Base-by-base conservation (phyloP, 2,888 invertebrate genomes). In the Cerastoderma edule region DNA sequence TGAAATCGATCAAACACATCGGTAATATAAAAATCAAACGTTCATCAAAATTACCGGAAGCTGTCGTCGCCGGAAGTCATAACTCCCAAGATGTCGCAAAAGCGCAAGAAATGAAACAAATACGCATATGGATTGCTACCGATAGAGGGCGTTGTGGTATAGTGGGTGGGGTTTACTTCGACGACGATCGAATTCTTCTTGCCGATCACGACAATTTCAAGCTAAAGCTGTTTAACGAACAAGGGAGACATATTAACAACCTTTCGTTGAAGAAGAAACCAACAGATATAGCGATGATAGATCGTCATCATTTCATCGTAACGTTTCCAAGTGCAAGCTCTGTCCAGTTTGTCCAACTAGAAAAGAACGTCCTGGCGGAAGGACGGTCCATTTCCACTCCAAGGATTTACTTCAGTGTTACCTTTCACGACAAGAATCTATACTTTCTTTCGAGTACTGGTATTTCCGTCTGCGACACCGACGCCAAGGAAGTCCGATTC, bases 71-170 rank as follows among this genome's bases (percentile, higher is more conserved):
- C 33, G 72, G 50, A 1, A 60, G 60, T 33, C 39, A 60, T n/a
- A 72, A 67, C 35, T 53, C 67, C 19, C 48, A 46, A 4, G 22
- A 35, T 22, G 60, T 46, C 60, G 64, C 60, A 6, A 39, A 39
- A 16, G 63, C 63, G 3, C 65, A 69, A 24, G 72, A 77, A 67
- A n/a, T 75, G 2, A 50, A 33, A 32, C 48, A 64, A 44, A 10
- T 80, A 19, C 60, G 69, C 2, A 72, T 75, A n/a, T 72, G 74
- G 74, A 72, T 80, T 13, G 71, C 80, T 0, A 75, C 72, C 3
- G 80, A 80, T 50, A 70, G 80, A 24, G 80, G 80, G 22, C 77
- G 75, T 39, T 80, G 80, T 50, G 72, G 72, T 13, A 80, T 80
- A 30, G 63, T 72, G 2, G 75, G 80, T 24, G 80, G 80, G 6